Evolutionary conservation across 1,140 invertebrate species (phyloP).

Genomic region (Epicauta chinensis): DNA sequence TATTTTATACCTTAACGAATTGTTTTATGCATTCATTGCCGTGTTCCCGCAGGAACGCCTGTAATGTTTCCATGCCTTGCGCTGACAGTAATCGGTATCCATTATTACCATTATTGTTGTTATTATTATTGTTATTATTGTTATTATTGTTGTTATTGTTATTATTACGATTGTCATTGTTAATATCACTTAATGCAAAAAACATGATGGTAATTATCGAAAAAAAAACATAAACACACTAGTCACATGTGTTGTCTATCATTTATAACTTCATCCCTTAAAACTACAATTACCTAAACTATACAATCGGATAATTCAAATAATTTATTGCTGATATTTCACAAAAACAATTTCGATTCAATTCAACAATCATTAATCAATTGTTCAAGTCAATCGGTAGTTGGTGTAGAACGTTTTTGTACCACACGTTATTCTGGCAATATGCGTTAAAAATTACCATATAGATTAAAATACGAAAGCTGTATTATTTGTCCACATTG

Average conservation of each 20-base stretch:
- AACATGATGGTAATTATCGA: slow-evolving; percentile 20
- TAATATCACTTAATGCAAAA: slow-evolving; percentile 29
- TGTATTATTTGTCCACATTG: too few relatives aligned
- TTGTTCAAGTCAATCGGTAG: background rate
- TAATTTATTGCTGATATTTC: too few relatives aligned
- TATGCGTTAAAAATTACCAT: slow-evolving; percentile 7
- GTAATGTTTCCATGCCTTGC: slow-evolving; percentile 51
- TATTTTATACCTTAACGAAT: slow-evolving; percentile 52
- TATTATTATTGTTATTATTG: slow-evolving; percentile 40
- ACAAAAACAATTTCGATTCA: too few relatives aligned
- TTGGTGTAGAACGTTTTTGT: slow-evolving; percentile 4
- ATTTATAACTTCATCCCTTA: too few relatives aligned
- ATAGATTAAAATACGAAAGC: slow-evolving; percentile 5
- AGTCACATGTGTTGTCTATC: background rate
- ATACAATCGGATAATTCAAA: too few relatives aligned
- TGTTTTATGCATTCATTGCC: slow-evolving; percentile 55
- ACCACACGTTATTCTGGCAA: background rate
- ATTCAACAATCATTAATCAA: slow-evolving; percentile 3
- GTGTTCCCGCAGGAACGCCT: slow-evolving; percentile 53
- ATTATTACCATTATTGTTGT: slow-evolving; percentile 44
- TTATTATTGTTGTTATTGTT: slow-evolving; percentile 43
- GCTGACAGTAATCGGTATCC: slow-evolving; percentile 50
- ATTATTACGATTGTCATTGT: slow-evolving; percentile 25
- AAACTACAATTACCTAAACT: too few relatives aligned
- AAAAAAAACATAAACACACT: background rate